These are phyloP conservation scores for Zapus hudsonius DNA, from an alignment of 2,113 vertebrate genomes.

Conservation along the genomic window DNA sequence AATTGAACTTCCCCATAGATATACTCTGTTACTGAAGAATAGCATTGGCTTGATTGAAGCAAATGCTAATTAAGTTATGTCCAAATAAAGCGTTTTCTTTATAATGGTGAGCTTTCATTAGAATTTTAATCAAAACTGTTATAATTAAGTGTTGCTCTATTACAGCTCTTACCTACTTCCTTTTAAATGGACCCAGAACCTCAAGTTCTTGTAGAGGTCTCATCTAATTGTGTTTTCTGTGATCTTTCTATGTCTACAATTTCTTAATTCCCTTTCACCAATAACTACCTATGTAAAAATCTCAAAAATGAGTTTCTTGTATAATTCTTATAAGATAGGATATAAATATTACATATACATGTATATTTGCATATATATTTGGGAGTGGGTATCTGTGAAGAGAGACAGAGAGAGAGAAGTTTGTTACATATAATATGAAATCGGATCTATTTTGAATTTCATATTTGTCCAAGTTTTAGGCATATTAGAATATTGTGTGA, in stretches of 20 bases:
- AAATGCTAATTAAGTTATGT: constrained; percentile 76
- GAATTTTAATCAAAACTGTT: constrained; percentile 42
- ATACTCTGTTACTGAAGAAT: constrained; percentile 67
- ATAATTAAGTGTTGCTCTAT: not conserved
- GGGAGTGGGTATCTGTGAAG: no score
- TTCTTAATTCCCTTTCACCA: not conserved
- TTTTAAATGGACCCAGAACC: not conserved
- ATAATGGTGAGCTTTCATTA: constrained; percentile 39
- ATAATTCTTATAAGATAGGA: not conserved
- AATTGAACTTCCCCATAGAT: constrained; percentile 74
- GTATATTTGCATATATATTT: not conserved
- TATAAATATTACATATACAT: not conserved
- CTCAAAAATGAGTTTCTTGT: not conserved
- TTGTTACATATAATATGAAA: not conserved
- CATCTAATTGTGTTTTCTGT: not conserved
- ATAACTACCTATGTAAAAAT: not conserved
- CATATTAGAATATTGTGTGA: not conserved
- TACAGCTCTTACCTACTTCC: not conserved
- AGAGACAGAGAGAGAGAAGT: no score
- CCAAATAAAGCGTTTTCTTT: constrained; percentile 61
- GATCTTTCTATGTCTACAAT: not conserved
- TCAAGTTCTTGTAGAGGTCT: not conserved
- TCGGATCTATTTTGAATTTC: not conserved
- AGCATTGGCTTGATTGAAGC: constrained; percentile 64
- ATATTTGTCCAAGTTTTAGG: not conserved